Evolutionary conservation across 2,113 vertebrate genomes (phyloP), one percentile per base, ranked within the genome.

Genomic region (Dendropsophus ebraccatus): DNA sequence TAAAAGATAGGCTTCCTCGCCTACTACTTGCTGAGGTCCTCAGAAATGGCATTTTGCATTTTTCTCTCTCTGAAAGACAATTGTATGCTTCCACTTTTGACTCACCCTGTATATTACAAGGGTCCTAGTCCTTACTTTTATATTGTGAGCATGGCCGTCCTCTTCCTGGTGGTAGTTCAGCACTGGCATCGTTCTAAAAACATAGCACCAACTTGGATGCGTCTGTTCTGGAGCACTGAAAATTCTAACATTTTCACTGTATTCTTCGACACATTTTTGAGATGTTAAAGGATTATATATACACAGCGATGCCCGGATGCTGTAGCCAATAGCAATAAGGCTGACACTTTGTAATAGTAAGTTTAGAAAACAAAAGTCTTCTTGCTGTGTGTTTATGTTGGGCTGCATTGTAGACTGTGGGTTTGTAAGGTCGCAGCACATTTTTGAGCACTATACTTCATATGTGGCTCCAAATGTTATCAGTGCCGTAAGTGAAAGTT

Each of bases 311-410:
- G 30, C 16, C 17, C 16, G 12, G 11, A 9, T 23, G 65, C 2
- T 69, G 8, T 41, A 37, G 67, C 32, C 67, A 70, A 70, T 23
- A 69, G 65, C 32, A 69, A 69, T 1, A 69, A 1, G 16, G 17
- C 32, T 69, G 12, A 28, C 11, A 65, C 17, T 67, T 32, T 69
- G 17, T 0, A 4, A 35, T 23, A 17, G 67, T n/a, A n/a, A n/a
- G n/a, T n/a, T n/a, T n/a, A n/a, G n/a, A n/a, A n/a, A n/a, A n/a
- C n/a, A n/a, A n/a, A n/a, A n/a, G n/a, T n/a, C n/a, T n/a, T n/a
- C n/a, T n/a, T n/a, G n/a, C n/a, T n/a, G n/a, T n/a, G n/a, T 70
- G 67, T 21, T 70, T 70, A 23, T 70, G 19, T 70, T 70, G 67
- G 67, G 67, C 23, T 70, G 32, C 13, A 41, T 14, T 37, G n/a